Evolutionary conservation across 2,888 invertebrate species (phyloP), one percentile per base, ranked within the genome.

Genomic region (Danaus chrysippus): DNA sequence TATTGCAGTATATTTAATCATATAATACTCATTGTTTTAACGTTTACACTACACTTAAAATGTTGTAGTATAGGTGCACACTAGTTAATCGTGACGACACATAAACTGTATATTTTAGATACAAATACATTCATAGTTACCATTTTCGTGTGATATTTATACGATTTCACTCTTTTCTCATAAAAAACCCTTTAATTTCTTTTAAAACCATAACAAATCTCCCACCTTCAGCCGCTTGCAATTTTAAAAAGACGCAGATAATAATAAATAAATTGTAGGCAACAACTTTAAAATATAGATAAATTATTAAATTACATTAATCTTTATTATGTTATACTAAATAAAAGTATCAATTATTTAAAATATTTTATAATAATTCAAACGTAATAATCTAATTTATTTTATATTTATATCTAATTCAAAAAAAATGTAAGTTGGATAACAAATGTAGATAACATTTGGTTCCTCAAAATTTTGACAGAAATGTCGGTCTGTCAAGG

Each of bases 121-220:
- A 12, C 23, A 60, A 6, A 1, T 42, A 41, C 3, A 10, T 42
- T 11, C 10, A 56, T 58, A 64, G 85, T 80, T 76, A 88, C 88
- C 88, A 87, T 84, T 81, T 75, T 76, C 65, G 70, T 70, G 63
- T 61, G 73, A 72, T 68, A 54, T 63, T 69, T 72, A 71, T 70
- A 68, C 71, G 75, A 75, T 75, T 78, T 79, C 74, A 77, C 73
- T 76, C 74, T 78, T 78, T 74, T 68, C 71, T 68, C 58, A 63
- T 69, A 77, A 76, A 71, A 76, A 84, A 68, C 72, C 78, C 81
- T 70, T 62, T 60, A 62, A 59, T 66, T 68, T 69, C 65, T 71
- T 76, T 80, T 81, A 81, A 73, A 78, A 81, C 73, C 82, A 84
- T 84, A 88, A 87, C 88, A 87, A 86, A 82, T 78, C 81, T 80